Conservation (phyloP, 2,113 vertebrate species). For the Muscicapa adusta region DNA sequence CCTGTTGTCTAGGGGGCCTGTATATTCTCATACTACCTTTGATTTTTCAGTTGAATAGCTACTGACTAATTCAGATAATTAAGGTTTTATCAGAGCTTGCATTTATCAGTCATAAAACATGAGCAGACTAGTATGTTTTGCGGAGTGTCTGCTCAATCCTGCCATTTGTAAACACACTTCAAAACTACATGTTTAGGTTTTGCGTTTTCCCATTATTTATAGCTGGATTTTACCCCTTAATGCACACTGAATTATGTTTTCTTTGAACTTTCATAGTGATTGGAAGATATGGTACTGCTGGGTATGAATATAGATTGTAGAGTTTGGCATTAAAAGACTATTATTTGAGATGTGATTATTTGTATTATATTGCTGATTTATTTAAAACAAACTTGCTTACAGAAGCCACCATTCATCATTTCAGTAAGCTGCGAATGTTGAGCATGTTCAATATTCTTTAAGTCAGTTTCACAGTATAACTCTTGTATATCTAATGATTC, state of each 20-base stretch:
- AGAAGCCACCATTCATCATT: neutral
- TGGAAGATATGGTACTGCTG: neutral
- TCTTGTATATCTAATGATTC: neutral
- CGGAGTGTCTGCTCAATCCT: neutral
- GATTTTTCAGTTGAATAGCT: neutral
- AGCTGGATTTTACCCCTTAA: neutral
- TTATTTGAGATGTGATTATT: neutral
- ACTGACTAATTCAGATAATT: neutral
- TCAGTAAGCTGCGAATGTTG: neutral
- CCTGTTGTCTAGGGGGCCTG: neutral
- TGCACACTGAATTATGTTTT: neutral
- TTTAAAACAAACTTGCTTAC: neutral
- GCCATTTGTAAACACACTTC: neutral
- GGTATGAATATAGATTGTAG: neutral
- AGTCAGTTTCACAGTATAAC: neutral
- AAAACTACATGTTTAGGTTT: neutral
- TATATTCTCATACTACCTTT: neutral
- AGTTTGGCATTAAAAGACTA: neutral
- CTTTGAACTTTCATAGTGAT: neutral
- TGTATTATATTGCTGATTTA: neutral
- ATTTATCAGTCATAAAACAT: neutral
- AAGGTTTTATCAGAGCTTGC: neutral
- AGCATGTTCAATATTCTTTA: neutral
- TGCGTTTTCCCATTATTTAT: neutral
- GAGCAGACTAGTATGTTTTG: neutral